Evolutionary conservation across 1,140 invertebrate genomes (phyloP).

Genomic region (Drosophila equinoxialis): DNA sequence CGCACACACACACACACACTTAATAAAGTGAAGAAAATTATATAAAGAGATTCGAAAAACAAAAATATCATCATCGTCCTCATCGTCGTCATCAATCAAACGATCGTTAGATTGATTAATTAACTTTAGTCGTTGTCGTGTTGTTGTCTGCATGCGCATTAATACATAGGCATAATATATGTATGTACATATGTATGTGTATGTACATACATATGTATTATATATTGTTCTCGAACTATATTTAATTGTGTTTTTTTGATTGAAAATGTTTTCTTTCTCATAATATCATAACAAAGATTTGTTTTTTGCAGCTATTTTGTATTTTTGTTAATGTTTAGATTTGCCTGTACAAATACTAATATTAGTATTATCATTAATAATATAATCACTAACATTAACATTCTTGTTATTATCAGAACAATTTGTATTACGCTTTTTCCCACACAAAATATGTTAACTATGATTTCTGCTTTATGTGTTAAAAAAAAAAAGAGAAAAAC

Average conservation of each 20-base stretch:
- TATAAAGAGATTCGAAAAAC: too few relatives aligned
- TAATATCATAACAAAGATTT: neutral
- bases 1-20: too few relatives aligned
- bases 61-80: too few relatives aligned
- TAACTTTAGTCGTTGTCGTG: neutral
- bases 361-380: neutral
- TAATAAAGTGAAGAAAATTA: too few relatives aligned
- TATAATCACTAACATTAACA: neutral
- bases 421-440: neutral
- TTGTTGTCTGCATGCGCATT: too few relatives aligned
- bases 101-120: neutral
- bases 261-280: too few relatives aligned
- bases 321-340: neutral
- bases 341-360: too few relatives aligned
- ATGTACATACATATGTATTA: too few relatives aligned
- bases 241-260: neutral
- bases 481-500: neutral
- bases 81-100: neutral
- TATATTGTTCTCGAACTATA: neutral
- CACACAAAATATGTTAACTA: neutral
- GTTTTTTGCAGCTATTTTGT: neutral
- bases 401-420: neutral
- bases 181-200: neutral
- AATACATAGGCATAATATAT: neutral
- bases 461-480: constrained; percentile 28